Percentiles rank a stretch among this genome's conserved stretches.
phyloP scores from a whole-genome alignment of 1,140 invertebrate genomes.

The Ridgeia piscesae region DNA sequence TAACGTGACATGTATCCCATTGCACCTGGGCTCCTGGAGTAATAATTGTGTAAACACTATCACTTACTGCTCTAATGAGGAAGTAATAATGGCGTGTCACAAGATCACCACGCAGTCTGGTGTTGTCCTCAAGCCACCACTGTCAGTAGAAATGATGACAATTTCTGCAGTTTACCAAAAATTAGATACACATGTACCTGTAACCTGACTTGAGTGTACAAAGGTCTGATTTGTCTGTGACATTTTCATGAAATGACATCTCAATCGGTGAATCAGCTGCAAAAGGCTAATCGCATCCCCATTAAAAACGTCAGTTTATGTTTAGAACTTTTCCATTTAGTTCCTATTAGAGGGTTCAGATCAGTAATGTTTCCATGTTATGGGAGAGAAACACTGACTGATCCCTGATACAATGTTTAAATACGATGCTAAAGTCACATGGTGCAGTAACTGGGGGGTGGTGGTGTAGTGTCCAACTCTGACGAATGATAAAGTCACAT shows the following conservation, averaged over 20 bases:
- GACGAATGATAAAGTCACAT: no score
- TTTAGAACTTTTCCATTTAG: no score
- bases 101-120: not conserved
- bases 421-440: no score
- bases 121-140: not conserved
- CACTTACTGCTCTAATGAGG: not conserved
- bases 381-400: not conserved
- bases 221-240: no score
- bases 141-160: not conserved
- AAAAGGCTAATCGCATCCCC: not conserved
- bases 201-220: no score
- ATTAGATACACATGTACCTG: not conserved
- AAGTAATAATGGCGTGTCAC: not conserved
- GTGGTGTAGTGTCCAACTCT: no score
- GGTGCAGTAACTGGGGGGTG: no score
- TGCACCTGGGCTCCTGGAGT: not conserved
- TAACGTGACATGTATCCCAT: not conserved
- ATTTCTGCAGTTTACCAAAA: not conserved
- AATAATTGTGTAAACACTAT: not conserved
- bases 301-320: not conserved
- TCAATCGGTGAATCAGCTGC: no score
- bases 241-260: no score
- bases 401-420: no score
- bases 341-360: not conserved
- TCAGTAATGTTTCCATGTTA: not conserved